These are phyloP conservation scores for Tachina fera DNA, from an alignment of 2,888 invertebrate species.

Conservation along the genomic window DNA sequence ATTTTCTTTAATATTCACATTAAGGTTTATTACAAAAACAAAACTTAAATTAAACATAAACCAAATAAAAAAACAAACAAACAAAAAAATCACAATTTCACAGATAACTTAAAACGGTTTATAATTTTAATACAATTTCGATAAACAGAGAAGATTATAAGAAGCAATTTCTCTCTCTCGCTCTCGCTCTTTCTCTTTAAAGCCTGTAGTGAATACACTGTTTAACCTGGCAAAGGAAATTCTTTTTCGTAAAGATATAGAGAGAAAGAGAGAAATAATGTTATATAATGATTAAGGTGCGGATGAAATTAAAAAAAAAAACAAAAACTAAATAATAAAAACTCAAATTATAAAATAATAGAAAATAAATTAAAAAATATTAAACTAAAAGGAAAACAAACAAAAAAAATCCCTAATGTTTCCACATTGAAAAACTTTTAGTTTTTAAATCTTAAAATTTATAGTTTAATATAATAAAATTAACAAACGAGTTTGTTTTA, in stretches of 20 bases:
- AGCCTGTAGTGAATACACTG: conserved; percentile 7
- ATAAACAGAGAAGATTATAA: conserved; percentile 52
- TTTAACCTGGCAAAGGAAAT: conserved; percentile 72
- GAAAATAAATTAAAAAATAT: conserved; percentile 61
- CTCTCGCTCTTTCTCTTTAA: background rate
- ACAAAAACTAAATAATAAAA: conserved; percentile 64
- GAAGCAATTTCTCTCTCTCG: conserved; percentile 55
- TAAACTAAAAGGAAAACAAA: conserved; percentile 37
- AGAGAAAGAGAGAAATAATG: conserved; percentile 51
- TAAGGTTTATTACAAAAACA: conserved; percentile 58
- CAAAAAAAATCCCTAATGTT: conserved; percentile 72
- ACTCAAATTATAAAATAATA: conserved; percentile 65
- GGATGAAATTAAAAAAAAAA: conserved; percentile 75
- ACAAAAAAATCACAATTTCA: conserved; percentile 53
- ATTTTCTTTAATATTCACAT: conserved; percentile 58
- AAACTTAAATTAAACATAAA: conserved; percentile 47
- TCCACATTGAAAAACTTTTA: conserved; percentile 81
- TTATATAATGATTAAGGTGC: conserved; percentile 75
- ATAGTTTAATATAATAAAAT: conserved; percentile 33
- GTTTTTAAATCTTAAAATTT: conserved; percentile 80
- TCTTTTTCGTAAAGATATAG: background rate
- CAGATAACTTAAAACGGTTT: conserved; percentile 56
- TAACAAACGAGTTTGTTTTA: conserved; percentile 41
- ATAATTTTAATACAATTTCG: conserved; percentile 67
- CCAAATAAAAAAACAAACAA: conserved; percentile 23